Conservation (phyloP, 2,113 vertebrate genomes). For the Columba livia region DNA sequence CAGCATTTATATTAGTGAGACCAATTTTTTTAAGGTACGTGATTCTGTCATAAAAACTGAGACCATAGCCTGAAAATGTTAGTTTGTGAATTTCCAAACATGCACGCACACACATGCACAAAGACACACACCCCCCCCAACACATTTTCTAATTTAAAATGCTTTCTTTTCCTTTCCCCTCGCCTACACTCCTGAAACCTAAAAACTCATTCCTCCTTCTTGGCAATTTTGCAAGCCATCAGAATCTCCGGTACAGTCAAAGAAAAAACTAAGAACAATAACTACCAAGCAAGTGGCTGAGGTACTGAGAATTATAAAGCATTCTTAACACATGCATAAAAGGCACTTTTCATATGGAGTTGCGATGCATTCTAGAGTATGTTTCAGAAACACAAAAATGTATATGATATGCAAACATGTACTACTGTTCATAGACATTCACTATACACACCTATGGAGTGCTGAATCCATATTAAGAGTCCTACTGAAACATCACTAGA, state of each 20-base stretch:
- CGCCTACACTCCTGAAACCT: background rate
- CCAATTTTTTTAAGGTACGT: constrained; percentile 20
- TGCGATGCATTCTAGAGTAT: background rate
- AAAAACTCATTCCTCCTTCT: background rate
- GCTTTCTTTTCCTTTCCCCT: background rate
- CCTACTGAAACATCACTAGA: background rate
- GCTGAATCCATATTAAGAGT: background rate
- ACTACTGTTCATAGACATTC: background rate
- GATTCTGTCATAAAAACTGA: constrained; percentile 25
- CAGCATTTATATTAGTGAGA: constrained; percentile 18
- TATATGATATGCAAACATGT: background rate
- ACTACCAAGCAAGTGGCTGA: background rate
- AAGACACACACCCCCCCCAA: background rate
- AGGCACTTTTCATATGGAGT: background rate
- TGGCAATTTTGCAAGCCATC: background rate
- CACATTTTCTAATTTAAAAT: background rate
- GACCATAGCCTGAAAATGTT: background rate
- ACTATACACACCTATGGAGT: background rate
- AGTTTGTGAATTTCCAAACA: constrained; percentile 6
- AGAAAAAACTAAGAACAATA: background rate
- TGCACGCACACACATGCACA: rapidly evolving
- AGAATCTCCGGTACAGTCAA: background rate
- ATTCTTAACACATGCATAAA: background rate
- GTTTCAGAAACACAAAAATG: background rate
- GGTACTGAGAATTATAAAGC: background rate